Conservation (phyloP, 1,140 invertebrate genomes). For the Melanaphis sacchari region DNA sequence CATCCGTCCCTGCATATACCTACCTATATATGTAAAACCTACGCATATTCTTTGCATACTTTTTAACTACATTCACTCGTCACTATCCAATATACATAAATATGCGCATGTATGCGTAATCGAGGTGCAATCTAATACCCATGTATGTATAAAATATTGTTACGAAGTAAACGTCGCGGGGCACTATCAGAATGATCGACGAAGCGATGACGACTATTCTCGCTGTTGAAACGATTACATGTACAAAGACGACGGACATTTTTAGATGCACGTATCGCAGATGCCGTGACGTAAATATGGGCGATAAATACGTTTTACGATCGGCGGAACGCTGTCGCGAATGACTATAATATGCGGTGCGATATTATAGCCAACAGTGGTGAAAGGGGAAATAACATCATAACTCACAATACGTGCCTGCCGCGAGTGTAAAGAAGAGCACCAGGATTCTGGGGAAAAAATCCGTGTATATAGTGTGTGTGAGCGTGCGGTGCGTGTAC, state of each 20-base stretch:
- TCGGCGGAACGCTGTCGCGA: not conserved
- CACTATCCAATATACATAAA: not conserved
- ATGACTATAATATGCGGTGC: not conserved
- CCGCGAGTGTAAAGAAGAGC: conserved; percentile 33
- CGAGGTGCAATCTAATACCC: too few species aligned
- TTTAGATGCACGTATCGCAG: not conserved
- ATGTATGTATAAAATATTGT: not conserved
- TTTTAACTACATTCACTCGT: not conserved
- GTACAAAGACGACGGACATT: not conserved
- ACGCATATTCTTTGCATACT: not conserved
- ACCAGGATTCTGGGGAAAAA: not conserved
- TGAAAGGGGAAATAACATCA: conserved; percentile 41
- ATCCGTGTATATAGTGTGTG: not conserved
- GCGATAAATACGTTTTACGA: not conserved
- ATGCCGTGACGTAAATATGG: not conserved
- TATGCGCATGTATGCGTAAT: too few species aligned
- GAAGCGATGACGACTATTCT: not conserved
- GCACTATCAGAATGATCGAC: not conserved
- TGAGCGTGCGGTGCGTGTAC: not conserved
- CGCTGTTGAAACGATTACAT: not conserved
- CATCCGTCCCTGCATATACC: too few species aligned
- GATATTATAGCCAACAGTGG: not conserved
- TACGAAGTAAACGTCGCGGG: not conserved
- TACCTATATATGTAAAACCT: too few species aligned
- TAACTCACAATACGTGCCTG: not conserved